These are phyloP conservation scores for Calidris pygmaea DNA, from an alignment of 2,113 vertebrate species.

Conservation along the genomic window DNA sequence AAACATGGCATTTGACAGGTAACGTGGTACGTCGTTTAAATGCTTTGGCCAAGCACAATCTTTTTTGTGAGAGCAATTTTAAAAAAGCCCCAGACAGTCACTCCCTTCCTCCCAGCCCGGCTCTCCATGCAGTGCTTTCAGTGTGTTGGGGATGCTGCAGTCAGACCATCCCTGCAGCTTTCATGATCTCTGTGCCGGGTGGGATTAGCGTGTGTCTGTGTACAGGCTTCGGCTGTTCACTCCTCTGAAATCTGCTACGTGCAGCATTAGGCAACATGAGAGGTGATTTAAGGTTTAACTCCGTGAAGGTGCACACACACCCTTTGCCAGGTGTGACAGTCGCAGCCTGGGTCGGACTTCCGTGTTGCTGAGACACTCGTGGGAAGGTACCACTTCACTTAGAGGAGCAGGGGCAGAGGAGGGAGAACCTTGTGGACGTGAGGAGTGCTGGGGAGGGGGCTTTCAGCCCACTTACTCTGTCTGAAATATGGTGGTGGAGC, in stretches of 20 bases:
- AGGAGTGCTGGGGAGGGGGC: not conserved
- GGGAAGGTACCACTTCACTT: conserved; percentile 74
- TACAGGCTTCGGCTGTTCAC: not conserved
- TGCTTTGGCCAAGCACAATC: not conserved
- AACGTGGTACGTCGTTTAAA: not conserved
- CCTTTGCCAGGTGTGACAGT: conserved; percentile 21
- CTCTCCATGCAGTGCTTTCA: not conserved
- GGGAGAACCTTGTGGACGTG: not conserved
- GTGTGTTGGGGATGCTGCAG: not conserved
- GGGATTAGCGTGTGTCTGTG: not conserved
- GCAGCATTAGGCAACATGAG: not conserved
- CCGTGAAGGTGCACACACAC: not conserved
- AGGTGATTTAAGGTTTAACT: conserved; percentile 16
- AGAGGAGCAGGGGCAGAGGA: not conserved
- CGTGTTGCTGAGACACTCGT: conserved; percentile 65
- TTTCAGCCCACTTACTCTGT: not conserved
- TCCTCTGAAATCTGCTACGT: not conserved
- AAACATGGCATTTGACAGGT: not conserved
- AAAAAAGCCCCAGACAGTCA: not conserved
- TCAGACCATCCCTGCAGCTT: accelerated
- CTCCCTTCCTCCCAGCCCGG: not conserved
- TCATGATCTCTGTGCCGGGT: not conserved
- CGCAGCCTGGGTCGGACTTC: not conserved
- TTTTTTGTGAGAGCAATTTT: not conserved
- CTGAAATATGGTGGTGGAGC: not conserved